phyloP scores from a whole-genome alignment of 2,113 vertebrate genomes.

The Heteronetta atricapilla region DNA sequence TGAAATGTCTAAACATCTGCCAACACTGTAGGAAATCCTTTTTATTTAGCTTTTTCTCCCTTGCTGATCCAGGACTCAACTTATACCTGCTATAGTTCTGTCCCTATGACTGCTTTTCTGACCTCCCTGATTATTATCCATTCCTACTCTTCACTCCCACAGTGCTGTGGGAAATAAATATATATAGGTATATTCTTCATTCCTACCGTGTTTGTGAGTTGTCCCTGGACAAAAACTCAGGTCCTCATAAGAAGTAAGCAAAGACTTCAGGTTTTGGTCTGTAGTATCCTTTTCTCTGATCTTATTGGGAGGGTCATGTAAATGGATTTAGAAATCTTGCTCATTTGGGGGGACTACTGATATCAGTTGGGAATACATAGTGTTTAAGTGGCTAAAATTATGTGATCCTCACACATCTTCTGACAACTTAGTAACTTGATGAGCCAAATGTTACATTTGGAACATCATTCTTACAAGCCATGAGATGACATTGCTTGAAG shows the following conservation, averaged over 20 bases:
- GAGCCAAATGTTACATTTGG: background rate
- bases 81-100: background rate
- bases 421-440: background rate
- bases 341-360: fast-evolving
- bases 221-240: background rate
- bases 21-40: background rate
- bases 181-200: background rate
- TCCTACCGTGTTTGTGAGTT: background rate
- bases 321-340: background rate
- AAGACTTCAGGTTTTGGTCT: background rate
- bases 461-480: background rate
- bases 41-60: background rate
- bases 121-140: background rate
- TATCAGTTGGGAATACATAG: background rate
- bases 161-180: background rate
- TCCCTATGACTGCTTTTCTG: background rate
- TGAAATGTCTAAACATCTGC: background rate
- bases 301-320: fast-evolving
- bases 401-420: background rate
- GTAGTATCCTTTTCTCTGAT: background rate
- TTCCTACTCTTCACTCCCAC: background rate
- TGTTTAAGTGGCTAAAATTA: background rate
- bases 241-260: background rate
- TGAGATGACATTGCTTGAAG: background rate
- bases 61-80: background rate